Evolutionary conservation across 1,140 invertebrate species (phyloP).

Genomic region (Apis cerana): DNA sequence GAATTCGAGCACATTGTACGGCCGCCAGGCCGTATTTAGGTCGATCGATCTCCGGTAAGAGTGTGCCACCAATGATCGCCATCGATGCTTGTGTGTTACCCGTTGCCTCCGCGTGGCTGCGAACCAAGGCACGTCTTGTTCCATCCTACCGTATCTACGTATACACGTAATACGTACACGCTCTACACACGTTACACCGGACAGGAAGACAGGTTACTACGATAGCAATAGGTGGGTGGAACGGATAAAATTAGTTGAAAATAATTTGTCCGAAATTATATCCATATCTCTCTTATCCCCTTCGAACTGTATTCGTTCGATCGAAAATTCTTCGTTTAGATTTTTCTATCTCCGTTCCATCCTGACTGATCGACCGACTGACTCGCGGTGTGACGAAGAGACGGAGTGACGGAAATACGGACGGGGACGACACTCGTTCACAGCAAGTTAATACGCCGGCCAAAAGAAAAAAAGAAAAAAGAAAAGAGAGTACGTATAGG

Average conservation of each 20-base stretch:
- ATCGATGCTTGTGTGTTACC: conserved; percentile 35
- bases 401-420: too few species aligned
- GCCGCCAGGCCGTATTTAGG: conserved; percentile 7
- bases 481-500: conserved; percentile 62
- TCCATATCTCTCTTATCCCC: too few species aligned
- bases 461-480: conserved; percentile 55
- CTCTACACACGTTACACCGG: too few species aligned
- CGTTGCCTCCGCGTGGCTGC: conserved; percentile 44
- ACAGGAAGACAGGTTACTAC: neutral
- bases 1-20: conserved; percentile 46
- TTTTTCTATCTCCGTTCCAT: too few species aligned
- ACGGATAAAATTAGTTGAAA: too few species aligned
- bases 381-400: too few species aligned
- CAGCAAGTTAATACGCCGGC: conserved; percentile 63
- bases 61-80: conserved; percentile 34
- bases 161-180: too few species aligned
- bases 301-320: too few species aligned
- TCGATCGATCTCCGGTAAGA: conserved; percentile 43
- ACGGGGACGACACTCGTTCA: neutral
- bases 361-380: too few species aligned
- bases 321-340: too few species aligned
- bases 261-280: too few species aligned
- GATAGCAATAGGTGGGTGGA: too few species aligned
- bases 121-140: conserved; percentile 32
- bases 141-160: neutral